Conservation (phyloP, 1,140 invertebrate genomes). For the Holotrichia oblita region DNA sequence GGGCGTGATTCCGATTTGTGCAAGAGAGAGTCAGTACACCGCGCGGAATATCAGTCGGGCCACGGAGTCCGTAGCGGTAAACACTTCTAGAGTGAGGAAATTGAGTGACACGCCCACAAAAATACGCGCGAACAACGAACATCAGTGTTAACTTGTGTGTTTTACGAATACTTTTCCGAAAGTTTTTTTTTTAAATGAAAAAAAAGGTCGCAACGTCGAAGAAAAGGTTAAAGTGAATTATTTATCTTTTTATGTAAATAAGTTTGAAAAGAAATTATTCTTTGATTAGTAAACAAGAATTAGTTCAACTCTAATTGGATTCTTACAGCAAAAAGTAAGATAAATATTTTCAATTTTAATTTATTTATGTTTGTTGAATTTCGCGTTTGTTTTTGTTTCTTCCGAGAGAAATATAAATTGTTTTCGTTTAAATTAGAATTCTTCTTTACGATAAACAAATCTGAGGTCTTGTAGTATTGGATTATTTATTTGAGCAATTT, state of each 20-base stretch:
- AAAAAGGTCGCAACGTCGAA: not conserved
- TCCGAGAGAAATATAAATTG: no score
- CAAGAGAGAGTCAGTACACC: not conserved
- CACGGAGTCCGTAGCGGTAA: conserved; percentile 31
- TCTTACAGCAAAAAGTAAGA: no score
- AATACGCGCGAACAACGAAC: not conserved
- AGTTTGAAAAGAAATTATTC: not conserved
- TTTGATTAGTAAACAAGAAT: no score
- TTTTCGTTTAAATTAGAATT: no score
- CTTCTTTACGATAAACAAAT: no score
- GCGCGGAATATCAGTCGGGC: conserved; percentile 31
- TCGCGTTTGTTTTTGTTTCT: no score
- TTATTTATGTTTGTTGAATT: no score
- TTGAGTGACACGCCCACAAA: conserved; percentile 18
- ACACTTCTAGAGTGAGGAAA: not conserved
- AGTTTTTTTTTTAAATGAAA: not conserved
- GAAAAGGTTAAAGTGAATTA: conserved; percentile 1
- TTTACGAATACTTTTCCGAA: not conserved
- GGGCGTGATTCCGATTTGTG: conserved; percentile 34
- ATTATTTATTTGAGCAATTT: no score
- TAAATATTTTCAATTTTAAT: no score
- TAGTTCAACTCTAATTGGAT: no score
- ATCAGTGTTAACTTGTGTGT: conserved; percentile 2
- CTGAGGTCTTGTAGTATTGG: no score
- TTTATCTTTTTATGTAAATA: not conserved